Conservation (phyloP, 2,113 vertebrate genomes). For the Laticauda colubrina region DNA sequence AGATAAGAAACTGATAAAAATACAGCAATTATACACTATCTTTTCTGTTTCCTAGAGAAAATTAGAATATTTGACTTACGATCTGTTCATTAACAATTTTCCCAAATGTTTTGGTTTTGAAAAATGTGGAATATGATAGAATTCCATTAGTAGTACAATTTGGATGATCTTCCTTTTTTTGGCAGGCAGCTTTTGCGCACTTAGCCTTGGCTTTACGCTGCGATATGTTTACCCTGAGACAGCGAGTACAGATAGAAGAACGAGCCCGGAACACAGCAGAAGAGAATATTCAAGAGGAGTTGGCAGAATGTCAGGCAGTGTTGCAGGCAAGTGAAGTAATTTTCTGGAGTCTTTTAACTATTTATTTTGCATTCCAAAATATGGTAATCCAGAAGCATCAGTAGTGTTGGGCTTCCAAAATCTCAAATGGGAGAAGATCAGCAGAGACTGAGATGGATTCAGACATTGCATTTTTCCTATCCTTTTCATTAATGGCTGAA, state of each 20-base stretch:
- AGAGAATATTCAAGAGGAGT: conserved; percentile 80
- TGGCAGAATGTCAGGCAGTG: conserved; percentile 71
- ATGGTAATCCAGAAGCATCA: not conserved
- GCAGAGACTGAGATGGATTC: not conserved
- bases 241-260: conserved; percentile 80
- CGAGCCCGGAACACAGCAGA: conserved; percentile 79
- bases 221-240: conserved; percentile 80
- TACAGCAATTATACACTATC: not conserved
- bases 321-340: conserved; percentile 71
- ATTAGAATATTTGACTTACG: not conserved
- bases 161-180: not conserved
- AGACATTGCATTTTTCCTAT: not conserved
- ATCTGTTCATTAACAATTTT: not conserved
- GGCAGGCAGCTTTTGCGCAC: conserved; percentile 76
- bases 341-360: not conserved
- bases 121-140: not conserved
- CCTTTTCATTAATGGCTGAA: not conserved
- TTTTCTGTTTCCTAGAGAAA: not conserved
- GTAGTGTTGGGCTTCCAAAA: not conserved
- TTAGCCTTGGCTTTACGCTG: conserved; percentile 80
- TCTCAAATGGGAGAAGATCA: not conserved
- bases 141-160: not conserved
- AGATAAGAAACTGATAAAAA: too few species aligned
- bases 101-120: not conserved
- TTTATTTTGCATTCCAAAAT: not conserved